Base-by-base conservation (phyloP, 2,113 vertebrate species). In the Daboia siamensis region DNA sequence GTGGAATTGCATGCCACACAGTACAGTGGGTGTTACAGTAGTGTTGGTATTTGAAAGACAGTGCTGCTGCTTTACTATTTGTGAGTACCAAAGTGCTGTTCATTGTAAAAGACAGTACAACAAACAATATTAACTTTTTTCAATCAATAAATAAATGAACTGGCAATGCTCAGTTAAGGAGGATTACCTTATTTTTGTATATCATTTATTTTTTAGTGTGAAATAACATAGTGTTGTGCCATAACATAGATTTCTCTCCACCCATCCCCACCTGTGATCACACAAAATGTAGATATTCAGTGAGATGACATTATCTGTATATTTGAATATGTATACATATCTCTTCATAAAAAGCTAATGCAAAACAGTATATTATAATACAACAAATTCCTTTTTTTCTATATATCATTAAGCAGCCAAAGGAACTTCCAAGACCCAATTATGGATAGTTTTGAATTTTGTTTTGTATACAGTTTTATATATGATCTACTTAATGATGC, bases 201-300 rank as follows among this genome's bases (percentile, higher is more conserved):
- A 98, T 98, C 98, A 96, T 97, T 96, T 96, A 93, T 92, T 95
- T 95, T 95, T 94, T 93, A 94, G 93, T 94, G 97, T 96, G 93
- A 86, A 96, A 94, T 95, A 97, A 96, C 97, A 86, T 97, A 93
- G 98, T 98, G 96, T 96, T 97, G 97, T 98, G 97, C 96, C 96
- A 96, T 97, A 86, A 95, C 95, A 96, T 90, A 24, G 55, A 44
- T 90, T 93, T 93, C 48, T 90, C 23, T 90, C 55, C 21, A 26
- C 74, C 11, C 87, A 96, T 97, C 97, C 97, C 96, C 93, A 92
- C 94, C 97, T 98, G 97, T 97, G 97, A 97, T 96, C 97, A 96
- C 95, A 94, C 98, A 98, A 98, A 97, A 97, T 97, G 95, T 98
- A 97, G 97, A 98, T 97, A 98, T 98, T 97, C 96, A 99, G 99